These are phyloP conservation scores for Electrophaes corylata DNA, from an alignment of 2,888 invertebrate genomes.

Conservation along the genomic window DNA sequence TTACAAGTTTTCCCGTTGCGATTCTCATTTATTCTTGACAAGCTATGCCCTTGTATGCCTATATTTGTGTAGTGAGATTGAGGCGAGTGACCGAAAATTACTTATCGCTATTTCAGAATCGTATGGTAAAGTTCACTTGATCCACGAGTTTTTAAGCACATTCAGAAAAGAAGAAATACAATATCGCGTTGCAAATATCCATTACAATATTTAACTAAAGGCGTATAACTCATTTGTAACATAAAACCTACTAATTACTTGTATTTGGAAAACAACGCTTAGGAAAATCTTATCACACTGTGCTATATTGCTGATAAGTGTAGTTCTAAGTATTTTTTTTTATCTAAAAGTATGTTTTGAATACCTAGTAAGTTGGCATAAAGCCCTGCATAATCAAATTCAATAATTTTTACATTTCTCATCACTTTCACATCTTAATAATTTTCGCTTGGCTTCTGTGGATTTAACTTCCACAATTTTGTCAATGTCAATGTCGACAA, in stretches of 20 bases:
- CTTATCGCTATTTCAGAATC: neutral
- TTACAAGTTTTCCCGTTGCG: no score
- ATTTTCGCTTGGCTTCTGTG: no score
- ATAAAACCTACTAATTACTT: no score
- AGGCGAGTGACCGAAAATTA: conserved; percentile 1
- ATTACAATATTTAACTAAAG: neutral
- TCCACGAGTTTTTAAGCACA: conserved; percentile 3
- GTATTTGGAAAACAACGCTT: no score
- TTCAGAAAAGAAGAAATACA: neutral
- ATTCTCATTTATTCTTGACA: neutral
- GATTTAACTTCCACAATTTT: no score
- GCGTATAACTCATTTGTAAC: neutral
- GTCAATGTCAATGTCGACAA: no score
- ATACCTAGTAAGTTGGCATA: neutral
- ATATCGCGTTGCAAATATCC: neutral
- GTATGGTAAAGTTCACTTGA: conserved; percentile 7
- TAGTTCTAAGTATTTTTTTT: neutral
- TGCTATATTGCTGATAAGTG: conserved; percentile 2
- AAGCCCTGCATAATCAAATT: no score
- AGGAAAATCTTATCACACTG: neutral
- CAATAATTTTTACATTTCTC: no score
- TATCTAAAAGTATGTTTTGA: neutral
- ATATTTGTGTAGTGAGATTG: neutral
- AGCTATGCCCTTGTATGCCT: neutral
- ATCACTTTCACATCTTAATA: no score